Conservation (phyloP, 2,797 vertebrate species). For the Gallinago stenura region DNA sequence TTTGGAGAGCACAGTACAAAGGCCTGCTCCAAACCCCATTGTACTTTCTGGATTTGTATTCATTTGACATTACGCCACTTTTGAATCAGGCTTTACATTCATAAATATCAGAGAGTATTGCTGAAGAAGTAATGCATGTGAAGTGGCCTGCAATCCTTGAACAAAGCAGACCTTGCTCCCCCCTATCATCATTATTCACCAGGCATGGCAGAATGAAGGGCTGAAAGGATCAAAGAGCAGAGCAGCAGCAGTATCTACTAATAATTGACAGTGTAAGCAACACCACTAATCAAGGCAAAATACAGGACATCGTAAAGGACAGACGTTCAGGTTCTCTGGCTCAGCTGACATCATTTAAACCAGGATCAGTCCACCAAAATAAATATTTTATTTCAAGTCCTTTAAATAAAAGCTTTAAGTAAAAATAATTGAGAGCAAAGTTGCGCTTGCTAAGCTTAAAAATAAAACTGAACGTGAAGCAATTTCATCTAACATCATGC, state of each 20-base stretch:
- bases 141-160: conserved; percentile 21
- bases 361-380: background rate
- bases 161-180: conserved; percentile 38
- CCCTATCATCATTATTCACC: conserved; percentile 42
- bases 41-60: background rate
- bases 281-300: conserved; percentile 29
- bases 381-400: background rate
- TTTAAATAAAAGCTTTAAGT: background rate
- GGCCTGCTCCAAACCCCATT: background rate
- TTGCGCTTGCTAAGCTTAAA: background rate
- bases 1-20: background rate
- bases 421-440: background rate
- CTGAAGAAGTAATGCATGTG: conserved; percentile 21
- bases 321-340: background rate
- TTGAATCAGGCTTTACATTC: conserved; percentile 11
- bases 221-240: conserved; percentile 65
- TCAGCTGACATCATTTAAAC: background rate
- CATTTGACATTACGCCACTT: background rate
- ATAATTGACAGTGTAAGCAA: conserved; percentile 46
- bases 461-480: background rate
- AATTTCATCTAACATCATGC: background rate
- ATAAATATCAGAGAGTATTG: conserved; percentile 17
- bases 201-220: conserved; percentile 33
- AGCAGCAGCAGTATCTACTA: conserved; percentile 39
- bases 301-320: background rate